Base-by-base conservation (phyloP, 2,113 vertebrate species). In the Paraplagusia blochii region DNA sequence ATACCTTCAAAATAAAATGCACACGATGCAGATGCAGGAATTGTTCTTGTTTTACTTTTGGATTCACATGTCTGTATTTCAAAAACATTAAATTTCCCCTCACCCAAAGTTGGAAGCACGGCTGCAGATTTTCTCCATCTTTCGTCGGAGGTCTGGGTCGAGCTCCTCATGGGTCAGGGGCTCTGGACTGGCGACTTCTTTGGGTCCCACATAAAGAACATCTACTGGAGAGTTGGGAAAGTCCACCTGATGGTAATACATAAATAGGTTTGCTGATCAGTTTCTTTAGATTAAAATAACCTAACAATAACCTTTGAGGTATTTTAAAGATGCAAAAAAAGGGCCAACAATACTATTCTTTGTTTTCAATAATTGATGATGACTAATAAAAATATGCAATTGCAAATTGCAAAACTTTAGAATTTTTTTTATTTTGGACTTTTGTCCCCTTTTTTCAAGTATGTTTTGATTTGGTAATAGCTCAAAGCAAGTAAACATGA, bases 61-160 rank as follows among this genome's bases (percentile, higher is more conserved):
- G 18, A 34, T 11, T 8, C 14, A 33, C 22, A 33, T 43, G 11
- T 56, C 16, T 50, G 38, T n/a, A 38, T 48, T 38, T 2, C 12
- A 38, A 38, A 38, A 12, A 9, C 3, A 46, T 9, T 9, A 17
- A n/a, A n/a, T n/a, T 34, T 16, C 60, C 60, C 83, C 0, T 91
- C 22, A 98, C 97, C 95, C 93, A 44, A 96, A 88, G 55, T 91
- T 90, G 36, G 90, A 93, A 1, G 93, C 91, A 65, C 88, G 90
- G 40, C 88, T 88, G 77, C 97, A 91, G 78, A 98, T 91, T 61
- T 90, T 89, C 74, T 95, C 88, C 42, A 98, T 91, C 60, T 85
- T 93, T 35, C 86, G 91, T 52, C 86, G 87, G 39, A 88, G 29
- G 53, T 93, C 90, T 14, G 90, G 90, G 53, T 94, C 94, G 77